These are phyloP conservation scores for Boloria selene DNA, from an alignment of 2,888 invertebrate genomes.

Conservation along the genomic window DNA sequence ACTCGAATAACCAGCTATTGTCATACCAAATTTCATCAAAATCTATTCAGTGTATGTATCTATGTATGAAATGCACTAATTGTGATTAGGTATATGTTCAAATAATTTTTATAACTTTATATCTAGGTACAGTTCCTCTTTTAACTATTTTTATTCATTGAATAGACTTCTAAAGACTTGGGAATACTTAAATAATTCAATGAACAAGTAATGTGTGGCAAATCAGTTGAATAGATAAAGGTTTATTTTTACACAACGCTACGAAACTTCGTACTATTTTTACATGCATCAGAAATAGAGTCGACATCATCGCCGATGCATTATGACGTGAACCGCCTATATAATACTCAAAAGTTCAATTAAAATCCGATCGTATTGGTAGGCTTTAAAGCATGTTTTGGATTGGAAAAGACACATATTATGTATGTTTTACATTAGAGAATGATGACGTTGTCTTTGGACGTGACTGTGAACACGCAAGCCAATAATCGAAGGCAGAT, in stretches of 20 bases:
- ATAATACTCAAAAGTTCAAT: background rate
- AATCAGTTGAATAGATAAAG: conserved; percentile 26
- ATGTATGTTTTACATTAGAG: conserved; percentile 17
- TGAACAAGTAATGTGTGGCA: conserved; percentile 22
- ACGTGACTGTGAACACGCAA: conserved; percentile 33
- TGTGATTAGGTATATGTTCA: too few species aligned
- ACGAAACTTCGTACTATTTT: conserved; percentile 37
- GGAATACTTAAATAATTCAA: conserved; percentile 13
- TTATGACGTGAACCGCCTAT: conserved; percentile 33
- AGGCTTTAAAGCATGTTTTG: conserved; percentile 17
- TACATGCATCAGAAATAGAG: conserved; percentile 37
- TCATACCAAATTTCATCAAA: too few species aligned
- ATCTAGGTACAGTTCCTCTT: background rate
- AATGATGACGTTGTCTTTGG: conserved; percentile 35
- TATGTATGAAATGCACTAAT: too few species aligned
- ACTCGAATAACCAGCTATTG: too few species aligned
- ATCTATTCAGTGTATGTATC: too few species aligned
- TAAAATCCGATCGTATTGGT: conserved; percentile 21
- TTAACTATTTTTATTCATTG: background rate
- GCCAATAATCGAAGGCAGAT: conserved; percentile 35
- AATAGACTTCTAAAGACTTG: background rate
- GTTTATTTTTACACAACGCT: conserved; percentile 37
- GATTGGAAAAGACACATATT: background rate
- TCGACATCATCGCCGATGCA: conserved; percentile 41
- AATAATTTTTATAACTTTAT: background rate